Base-by-base conservation (phyloP, 2,113 vertebrate genomes). In the Lophotis ruficrista region DNA sequence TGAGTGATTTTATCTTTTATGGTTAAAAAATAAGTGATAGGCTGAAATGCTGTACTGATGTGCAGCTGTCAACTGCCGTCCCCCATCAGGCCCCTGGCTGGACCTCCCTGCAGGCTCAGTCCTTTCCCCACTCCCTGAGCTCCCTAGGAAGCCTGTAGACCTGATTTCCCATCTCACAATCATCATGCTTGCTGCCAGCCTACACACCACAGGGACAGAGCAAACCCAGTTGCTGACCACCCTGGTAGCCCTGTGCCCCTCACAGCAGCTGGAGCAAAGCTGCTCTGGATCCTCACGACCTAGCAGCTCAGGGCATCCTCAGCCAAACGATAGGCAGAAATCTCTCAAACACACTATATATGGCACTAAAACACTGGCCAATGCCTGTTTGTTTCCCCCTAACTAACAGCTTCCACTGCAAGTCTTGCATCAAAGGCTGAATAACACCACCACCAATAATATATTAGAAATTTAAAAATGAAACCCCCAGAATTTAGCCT, bases 251-350 rank as follows among this genome's bases (percentile, higher is more conserved):
- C 71, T 9, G 1, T 22, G 47, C 9, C 45, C 19, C 54, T 4
- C 2, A 28, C 27, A 61, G 48, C 69, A 89, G 50, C 73, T 70
- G 38, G 35, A 77, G 58, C 47, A n/a, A 53, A 47, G 35, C 57
- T 86, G 57, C 47, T 70, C 61, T 48, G 57, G 41, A 71, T 16
- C 9, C 31, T 15, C 68, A 1, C 2, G 24, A 22, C 33, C 54
- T 9, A 66, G 31, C 14, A 58, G 9, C 0, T 0, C 0, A 1
- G 14, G 14, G 33, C 0, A 0, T 54, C 65, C 64, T 72, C 38
- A 54, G 64, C 27, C 31, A 48, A 71, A 35, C 3, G 12, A 51
- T 14, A 38, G 30, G 37, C 16, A 81, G n/a, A 48, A 60, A 48
- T 66, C 24, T 82, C 83, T 61, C 33, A 57, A 51, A 65, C 33